Evolutionary conservation across 1,140 invertebrate genomes (phyloP), one percentile per base, ranked within the genome.

Genomic region (Drosophila repletoides): DNA sequence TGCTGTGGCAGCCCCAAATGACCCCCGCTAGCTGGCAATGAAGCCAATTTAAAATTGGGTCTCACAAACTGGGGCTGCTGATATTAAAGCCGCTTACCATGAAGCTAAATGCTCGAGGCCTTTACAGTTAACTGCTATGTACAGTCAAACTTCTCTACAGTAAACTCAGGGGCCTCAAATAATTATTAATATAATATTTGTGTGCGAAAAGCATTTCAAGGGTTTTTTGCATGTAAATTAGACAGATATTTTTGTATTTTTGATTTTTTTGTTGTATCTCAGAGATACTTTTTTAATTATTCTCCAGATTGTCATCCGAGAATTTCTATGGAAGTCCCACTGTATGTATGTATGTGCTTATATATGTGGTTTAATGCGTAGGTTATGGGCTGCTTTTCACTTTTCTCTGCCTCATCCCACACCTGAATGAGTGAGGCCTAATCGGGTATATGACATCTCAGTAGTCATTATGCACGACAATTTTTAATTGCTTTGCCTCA

Each of bases 401-500:
- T 83, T 79, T 83, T 72, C 70, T 60, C 63, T 14, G 22, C 14
- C 40, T 21, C 61, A 53, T 34, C 58, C 77, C 72, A 73, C 65
- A 69, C 38, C 46, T 43, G 12, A 9, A 26, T 31, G 36, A 26
- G 26, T 40, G 55, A n/a, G 21, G 72, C 56, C 69, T 81, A 81
- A 81, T 81, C 76, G 76, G 70, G 53, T 70, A 77, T 59, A 75
- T 83, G 74, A 74, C 73, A 81, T 81, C 76, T 66, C n/a, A n/a
- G 33, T 43, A 26, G 49, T 76, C 71, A 55, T 69, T 72, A 60
- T 36, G 41, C 66, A 59, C 49, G 66, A 53, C 69, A 75, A 60
- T 83, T 83, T 83, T 83, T 83, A 83, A 83, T 83, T 84, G 83
- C 70, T 56, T 66, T 83, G 51, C 28, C 74, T 60, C 64, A n/a